These are phyloP conservation scores for Notolepis coatsorum DNA, from an alignment of 2,797 vertebrate species.

Conservation along the genomic window DNA sequence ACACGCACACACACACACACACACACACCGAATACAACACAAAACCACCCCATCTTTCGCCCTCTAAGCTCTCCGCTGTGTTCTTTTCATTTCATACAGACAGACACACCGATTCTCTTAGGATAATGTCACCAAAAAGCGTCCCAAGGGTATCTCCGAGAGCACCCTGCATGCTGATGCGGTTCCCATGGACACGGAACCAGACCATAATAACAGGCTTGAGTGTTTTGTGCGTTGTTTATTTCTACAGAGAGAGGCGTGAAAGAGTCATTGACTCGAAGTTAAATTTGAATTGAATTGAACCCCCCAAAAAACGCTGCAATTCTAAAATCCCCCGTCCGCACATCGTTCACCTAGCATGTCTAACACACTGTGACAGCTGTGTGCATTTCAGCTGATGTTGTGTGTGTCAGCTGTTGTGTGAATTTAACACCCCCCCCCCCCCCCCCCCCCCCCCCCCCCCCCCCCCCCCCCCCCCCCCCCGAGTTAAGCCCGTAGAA, in stretches of 20 bases:
- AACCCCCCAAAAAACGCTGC: slow-evolving; percentile 47
- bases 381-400: slow-evolving; percentile 8
- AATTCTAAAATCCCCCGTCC: slow-evolving; percentile 57
- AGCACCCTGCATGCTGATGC: slow-evolving; percentile 30
- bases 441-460: too few species aligned
- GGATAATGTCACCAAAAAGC: slow-evolving; percentile 58
- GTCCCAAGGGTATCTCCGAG: slow-evolving; percentile 37
- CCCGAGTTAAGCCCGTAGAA: too few species aligned
- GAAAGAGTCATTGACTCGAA: slow-evolving; percentile 39
- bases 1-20: slow-evolving; percentile 1
- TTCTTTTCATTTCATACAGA: slow-evolving; percentile 46
- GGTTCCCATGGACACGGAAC: slow-evolving; percentile 18
- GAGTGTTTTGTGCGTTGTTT: neutral
- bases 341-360: neutral
- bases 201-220: slow-evolving; percentile 12
- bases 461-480: too few species aligned
- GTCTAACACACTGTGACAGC: slow-evolving; percentile 5
- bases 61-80: slow-evolving; percentile 57
- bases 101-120: slow-evolving; percentile 43
- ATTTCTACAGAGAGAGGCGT: slow-evolving; percentile 12
- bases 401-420: slow-evolving; percentile 12
- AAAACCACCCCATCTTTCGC: slow-evolving; percentile 24
- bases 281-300: slow-evolving; percentile 64
- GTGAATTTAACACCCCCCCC: too few species aligned
- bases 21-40: neutral